Percentiles rank a stretch among this genome's conserved stretches.
These are phyloP conservation scores for Chalcosyrphus nemorum DNA, from an alignment of 2,888 invertebrate species.

Conservation along the genomic window DNA sequence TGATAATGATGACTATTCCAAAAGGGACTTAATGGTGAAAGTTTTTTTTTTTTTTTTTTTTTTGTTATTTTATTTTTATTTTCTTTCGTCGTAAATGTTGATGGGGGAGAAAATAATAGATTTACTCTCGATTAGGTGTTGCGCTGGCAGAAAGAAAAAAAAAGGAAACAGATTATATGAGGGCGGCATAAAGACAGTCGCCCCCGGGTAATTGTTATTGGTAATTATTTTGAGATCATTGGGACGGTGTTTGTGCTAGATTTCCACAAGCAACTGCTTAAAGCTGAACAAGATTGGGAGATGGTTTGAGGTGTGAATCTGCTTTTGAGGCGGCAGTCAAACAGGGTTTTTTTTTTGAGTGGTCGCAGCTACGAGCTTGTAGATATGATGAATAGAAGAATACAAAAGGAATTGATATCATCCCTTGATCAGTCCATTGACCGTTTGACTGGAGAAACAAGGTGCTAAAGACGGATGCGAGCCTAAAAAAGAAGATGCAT, in stretches of 20 bases:
- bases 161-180: neutral
- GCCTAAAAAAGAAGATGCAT: too few species aligned
- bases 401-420: too few species aligned
- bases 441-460: too few species aligned
- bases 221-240: neutral
- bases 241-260: neutral
- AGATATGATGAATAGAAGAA: too few species aligned
- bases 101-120: slow-evolving; percentile 8
- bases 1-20: slow-evolving; percentile 41
- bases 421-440: too few species aligned
- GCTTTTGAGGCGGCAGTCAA: too few species aligned
- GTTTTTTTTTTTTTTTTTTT: slow-evolving; percentile 21
- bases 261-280: too few species aligned
- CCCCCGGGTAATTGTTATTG: neutral
- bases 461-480: too few species aligned
- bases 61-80: slow-evolving; percentile 6
- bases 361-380: too few species aligned
- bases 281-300: too few species aligned
- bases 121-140: slow-evolving; percentile 13
- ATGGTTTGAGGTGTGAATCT: too few species aligned
- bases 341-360: too few species aligned
- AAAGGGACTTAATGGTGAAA: slow-evolving; percentile 43
- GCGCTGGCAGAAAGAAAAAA: neutral
- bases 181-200: neutral
- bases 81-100: neutral